A percentile compares a stretch with the other conserved stretches of the same genome.
These are phyloP conservation scores for Tuberolachnus salignus DNA, from an alignment of 2,888 invertebrate species.

Conservation along the genomic window DNA sequence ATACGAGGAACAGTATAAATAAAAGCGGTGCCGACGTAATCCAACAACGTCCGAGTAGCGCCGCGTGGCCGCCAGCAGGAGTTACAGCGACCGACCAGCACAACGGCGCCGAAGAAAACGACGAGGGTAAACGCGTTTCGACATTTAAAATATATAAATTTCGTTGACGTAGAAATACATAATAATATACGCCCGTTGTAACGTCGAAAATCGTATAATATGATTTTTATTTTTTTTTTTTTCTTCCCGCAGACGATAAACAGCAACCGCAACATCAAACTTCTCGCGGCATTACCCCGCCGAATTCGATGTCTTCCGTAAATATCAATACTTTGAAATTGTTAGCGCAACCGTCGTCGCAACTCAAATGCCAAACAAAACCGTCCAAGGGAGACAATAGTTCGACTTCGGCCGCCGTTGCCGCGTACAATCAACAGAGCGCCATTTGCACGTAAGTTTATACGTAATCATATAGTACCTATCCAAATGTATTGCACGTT, in stretches of 20 bases:
- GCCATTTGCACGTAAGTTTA: slow-evolving; percentile 97
- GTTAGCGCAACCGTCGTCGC: not conserved
- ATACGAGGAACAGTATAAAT: not conserved
- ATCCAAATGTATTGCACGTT: no score
- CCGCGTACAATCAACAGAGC: slow-evolving; percentile 93
- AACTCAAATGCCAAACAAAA: slow-evolving; percentile 28
- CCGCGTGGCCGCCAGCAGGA: slow-evolving; percentile 38
- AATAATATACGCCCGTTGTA: no score
- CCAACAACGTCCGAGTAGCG: slow-evolving; percentile 33
- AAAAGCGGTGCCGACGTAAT: slow-evolving; percentile 3
- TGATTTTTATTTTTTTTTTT: not conserved
- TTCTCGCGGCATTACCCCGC: not conserved
- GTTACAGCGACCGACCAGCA: slow-evolving; percentile 14
- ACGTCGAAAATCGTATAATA: not conserved
- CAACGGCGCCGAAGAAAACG: slow-evolving; percentile 4
- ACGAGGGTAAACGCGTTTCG: slow-evolving; percentile 27
- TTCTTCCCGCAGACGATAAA: slow-evolving; percentile 26
- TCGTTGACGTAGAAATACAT: no score
- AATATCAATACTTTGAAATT: slow-evolving; percentile 28
- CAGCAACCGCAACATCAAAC: slow-evolving; percentile 5
- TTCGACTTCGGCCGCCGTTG: slow-evolving; percentile 85
- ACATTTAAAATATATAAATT: not conserved
- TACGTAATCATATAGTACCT: not conserved
- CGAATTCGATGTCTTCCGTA: slow-evolving; percentile 12
- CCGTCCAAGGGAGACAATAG: slow-evolving; percentile 7